These are phyloP conservation scores for Lanius ludovicianus DNA, from an alignment of 2,113 vertebrate genomes.

Conservation along the genomic window DNA sequence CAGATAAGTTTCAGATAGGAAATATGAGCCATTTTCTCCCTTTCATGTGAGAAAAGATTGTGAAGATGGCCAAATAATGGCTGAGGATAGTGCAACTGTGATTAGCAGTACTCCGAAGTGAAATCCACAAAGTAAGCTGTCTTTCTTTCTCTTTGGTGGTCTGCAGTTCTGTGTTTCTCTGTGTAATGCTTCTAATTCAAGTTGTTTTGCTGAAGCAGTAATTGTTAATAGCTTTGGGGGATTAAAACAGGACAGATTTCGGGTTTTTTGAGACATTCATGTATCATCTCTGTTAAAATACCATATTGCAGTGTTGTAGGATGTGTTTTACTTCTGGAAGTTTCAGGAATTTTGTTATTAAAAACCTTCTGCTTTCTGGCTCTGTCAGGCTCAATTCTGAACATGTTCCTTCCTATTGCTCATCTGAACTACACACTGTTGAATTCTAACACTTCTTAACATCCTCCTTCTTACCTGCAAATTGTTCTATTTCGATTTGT, in stretches of 20 bases:
- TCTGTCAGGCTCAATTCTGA: not conserved
- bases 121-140: not conserved
- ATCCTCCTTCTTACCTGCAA: not conserved
- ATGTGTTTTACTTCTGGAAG: not conserved
- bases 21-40: not conserved
- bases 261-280: not conserved
- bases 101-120: not conserved
- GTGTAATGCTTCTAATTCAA: not conserved
- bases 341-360: not conserved
- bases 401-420: not conserved
- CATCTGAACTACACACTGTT: not conserved
- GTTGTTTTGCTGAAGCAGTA: not conserved
- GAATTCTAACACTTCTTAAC: not conserved
- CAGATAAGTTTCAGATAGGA: not conserved
- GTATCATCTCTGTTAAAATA: not conserved
- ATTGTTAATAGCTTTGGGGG: not conserved
- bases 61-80: not conserved
- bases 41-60: not conserved
- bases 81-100: not conserved
- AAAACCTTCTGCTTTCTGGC: not conserved
- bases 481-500: not conserved
- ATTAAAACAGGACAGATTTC: not conserved
- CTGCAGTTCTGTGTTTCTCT: not conserved
- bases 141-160: not conserved
- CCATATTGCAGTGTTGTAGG: not conserved